Evolutionary conservation across 2,888 invertebrate genomes (phyloP), one percentile per base, ranked within the genome.

Genomic region (Andrena fulva): DNA sequence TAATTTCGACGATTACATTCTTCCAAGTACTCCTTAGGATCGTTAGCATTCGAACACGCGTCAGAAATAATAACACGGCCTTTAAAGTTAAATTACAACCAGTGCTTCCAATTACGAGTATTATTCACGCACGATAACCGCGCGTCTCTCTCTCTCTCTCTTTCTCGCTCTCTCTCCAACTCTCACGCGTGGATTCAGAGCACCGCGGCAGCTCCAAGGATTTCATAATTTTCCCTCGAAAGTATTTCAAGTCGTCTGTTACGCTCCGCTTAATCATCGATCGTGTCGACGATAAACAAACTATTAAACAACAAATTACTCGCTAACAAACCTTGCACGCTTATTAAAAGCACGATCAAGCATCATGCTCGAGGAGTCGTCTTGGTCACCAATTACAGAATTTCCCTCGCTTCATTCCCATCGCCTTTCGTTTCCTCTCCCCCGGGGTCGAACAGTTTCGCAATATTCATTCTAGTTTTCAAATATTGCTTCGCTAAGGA

Each of bases 61-160:
- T 85, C 85, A 84, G 85, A 84, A 90, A 89, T 89, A 91, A 91
- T 89, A 90, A 90, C 87, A 83, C 83, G 80, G 52, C 80, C 86
- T 87, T 80, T 82, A 81, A 56, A 78, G 86, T 82, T 87, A 89
- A 90, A 91, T 91, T 90, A 88, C 87, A 87, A 87, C 56, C 56
- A 56, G 86, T 83, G 84, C 82, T 86, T 77, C 84, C 86, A 88
- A 89, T 89, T 89, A 88, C 85, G 87, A 66, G 87, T 77, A 87
- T 90, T 90, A 87, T 89, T 84, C 84, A 80, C 75, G 80, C 74
- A 70, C 83, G 82, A 73, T 70, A 77, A 70, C 74, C 64, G 81
- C 82, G 66, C 82, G 62, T 68, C 67, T 70, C 74, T 67, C 48
- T 24, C 8, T 24, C 8, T 33, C 33, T 33, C 42, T 42, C 42